Conservation (phyloP, 2,797 vertebrate species). For the Chelon labrosus region DNA sequence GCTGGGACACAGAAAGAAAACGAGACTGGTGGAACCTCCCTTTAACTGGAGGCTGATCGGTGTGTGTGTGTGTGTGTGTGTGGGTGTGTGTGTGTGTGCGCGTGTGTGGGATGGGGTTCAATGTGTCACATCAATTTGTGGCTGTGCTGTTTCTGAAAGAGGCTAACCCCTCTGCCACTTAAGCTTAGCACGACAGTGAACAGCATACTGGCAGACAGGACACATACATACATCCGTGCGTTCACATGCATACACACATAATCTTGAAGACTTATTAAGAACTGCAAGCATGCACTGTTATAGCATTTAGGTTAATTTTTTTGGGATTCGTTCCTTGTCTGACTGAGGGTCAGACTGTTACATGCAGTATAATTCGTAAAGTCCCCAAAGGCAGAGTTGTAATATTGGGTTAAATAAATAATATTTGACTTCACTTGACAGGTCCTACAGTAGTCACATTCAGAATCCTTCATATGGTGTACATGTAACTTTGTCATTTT, state of each 20-base stretch:
- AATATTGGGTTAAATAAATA: neutral
- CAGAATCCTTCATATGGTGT: slow-evolving; percentile 2
- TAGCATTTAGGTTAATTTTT: neutral
- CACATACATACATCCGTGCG: slow-evolving; percentile 51
- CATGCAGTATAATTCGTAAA: neutral
- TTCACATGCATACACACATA: slow-evolving; percentile 1
- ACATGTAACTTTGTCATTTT: neutral
- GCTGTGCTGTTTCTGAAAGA: slow-evolving; percentile 81
- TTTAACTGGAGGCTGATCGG: slow-evolving; percentile 72
- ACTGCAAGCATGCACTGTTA: slow-evolving; percentile 13
- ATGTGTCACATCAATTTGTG: slow-evolving; percentile 83
- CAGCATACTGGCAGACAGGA: slow-evolving; percentile 69
- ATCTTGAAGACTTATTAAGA: slow-evolving; percentile 19
- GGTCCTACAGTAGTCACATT: slow-evolving; percentile 2
- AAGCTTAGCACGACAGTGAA: slow-evolving; percentile 71
- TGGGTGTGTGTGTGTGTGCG: slow-evolving; percentile 33
- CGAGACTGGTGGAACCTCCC: slow-evolving; percentile 73
- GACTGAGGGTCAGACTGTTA: neutral
- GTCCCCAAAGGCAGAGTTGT: neutral
- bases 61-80: slow-evolving; percentile 25
- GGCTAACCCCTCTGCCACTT: slow-evolving; percentile 84
- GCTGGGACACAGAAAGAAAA: slow-evolving; percentile 71
- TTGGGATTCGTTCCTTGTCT: neutral
- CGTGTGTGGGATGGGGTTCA: slow-evolving; percentile 66
- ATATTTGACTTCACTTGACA: neutral